Evolutionary conservation across 2,888 invertebrate genomes (phyloP).

Genomic region (Toxonevra muliebris): DNA sequence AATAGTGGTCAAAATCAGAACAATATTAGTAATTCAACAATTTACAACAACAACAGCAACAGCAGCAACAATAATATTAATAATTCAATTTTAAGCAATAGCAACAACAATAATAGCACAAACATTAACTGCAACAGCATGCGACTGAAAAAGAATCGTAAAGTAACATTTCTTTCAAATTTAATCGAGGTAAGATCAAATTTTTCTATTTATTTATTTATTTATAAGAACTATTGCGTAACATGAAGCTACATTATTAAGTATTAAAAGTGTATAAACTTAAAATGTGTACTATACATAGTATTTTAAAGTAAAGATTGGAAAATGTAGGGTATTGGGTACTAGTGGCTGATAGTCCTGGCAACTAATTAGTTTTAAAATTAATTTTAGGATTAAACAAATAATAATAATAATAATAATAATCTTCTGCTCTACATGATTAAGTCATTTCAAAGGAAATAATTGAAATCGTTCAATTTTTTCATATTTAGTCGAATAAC

Average conservation of each 20-base stretch:
- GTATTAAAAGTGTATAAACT: constrained; percentile 13
- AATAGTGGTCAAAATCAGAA: constrained; percentile 34
- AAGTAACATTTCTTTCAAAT: constrained; percentile 64
- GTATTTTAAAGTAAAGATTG: too few species aligned
- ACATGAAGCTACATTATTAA: constrained; percentile 4
- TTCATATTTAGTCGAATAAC: too few species aligned
- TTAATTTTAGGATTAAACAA: too few species aligned
- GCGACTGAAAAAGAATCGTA: constrained; percentile 65
- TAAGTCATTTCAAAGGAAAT: too few species aligned
- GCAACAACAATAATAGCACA: constrained; percentile 27
- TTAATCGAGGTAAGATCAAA: constrained; percentile 60
- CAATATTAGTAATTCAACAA: constrained; percentile 20
- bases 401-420: too few species aligned
- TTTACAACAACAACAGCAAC: constrained; percentile 30
- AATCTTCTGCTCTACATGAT: too few species aligned
- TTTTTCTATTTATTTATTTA: not conserved
- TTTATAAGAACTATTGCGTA: too few species aligned
- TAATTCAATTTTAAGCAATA: constrained; percentile 27
- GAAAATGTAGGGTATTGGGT: too few species aligned
- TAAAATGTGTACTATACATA: not conserved
- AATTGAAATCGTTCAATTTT: too few species aligned
- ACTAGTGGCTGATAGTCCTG: too few species aligned
- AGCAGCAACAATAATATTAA: constrained; percentile 34
- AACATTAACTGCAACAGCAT: constrained; percentile 48
- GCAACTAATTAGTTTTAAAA: too few species aligned